phyloP scores from a whole-genome alignment of 2,888 invertebrate genomes.

The Blastobasis lacticolella region DNA sequence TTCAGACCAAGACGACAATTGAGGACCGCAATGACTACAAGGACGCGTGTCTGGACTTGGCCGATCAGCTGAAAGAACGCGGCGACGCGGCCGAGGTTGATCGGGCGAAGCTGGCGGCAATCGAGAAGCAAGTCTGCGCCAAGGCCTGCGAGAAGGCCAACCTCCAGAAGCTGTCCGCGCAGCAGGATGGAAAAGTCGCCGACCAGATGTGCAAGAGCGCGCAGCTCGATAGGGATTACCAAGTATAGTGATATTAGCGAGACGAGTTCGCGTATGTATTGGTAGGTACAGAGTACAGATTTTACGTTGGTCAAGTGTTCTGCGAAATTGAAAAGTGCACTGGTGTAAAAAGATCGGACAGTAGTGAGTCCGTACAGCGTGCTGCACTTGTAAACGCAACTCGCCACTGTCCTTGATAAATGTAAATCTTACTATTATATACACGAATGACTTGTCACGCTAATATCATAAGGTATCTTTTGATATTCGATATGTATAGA shows the following conservation, averaged over 20 bases:
- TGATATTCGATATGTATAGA: too few species aligned
- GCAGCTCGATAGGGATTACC: constrained; percentile 48
- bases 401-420: too few species aligned
- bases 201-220: constrained; percentile 37
- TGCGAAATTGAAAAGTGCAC: too few species aligned
- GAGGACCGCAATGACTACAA: constrained; percentile 43
- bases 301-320: background rate
- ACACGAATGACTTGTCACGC: background rate
- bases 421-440: too few species aligned
- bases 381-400: too few species aligned
- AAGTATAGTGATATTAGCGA: constrained; percentile 22
- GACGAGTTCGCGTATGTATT: too few species aligned
- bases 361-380: too few species aligned
- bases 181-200: constrained; percentile 30
- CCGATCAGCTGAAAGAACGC: constrained; percentile 24
- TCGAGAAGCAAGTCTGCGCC: constrained; percentile 39
- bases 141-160: constrained; percentile 31
- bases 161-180: constrained; percentile 34
- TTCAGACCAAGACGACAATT: constrained; percentile 38
- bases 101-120: constrained; percentile 18
- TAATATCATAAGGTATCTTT: too few species aligned
- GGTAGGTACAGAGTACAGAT: background rate
- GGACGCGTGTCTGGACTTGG: constrained; percentile 21
- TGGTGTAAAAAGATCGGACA: too few species aligned
- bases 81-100: constrained; percentile 28